Evolutionary conservation across 1,140 invertebrate species (phyloP).

Genomic region (Drosophila guanche): DNA sequence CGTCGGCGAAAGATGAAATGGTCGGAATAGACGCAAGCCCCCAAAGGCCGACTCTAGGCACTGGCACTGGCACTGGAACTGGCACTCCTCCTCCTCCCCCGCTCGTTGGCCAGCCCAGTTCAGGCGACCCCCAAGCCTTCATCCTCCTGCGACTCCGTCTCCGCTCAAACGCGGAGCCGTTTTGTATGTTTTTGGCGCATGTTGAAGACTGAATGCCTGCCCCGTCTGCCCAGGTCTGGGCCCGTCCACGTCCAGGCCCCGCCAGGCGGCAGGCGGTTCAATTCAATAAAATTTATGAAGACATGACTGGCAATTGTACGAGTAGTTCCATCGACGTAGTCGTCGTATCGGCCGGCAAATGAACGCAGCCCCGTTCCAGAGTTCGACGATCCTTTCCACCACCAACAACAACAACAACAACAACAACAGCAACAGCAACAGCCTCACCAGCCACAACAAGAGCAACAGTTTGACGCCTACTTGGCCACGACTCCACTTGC

Average conservation of each 20-base stretch:
- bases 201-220: slow-evolving; percentile 42
- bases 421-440: slow-evolving; percentile 9
- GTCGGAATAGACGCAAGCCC: slow-evolving; percentile 66
- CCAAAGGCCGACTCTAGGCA: slow-evolving; percentile 14
- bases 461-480: slow-evolving; percentile 59
- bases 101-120: background rate
- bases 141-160: background rate
- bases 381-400: slow-evolving; percentile 55
- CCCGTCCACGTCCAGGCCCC: background rate
- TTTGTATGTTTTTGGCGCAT: slow-evolving; percentile 76
- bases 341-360: slow-evolving; percentile 8
- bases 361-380: slow-evolving; percentile 11
- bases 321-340: slow-evolving; percentile 48
- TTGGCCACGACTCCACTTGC: slow-evolving; percentile 24
- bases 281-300: slow-evolving; percentile 82
- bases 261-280: slow-evolving; percentile 43
- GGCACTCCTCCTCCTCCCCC: background rate
- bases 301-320: slow-evolving; percentile 78
- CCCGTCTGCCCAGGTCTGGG: background rate
- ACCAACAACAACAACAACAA: slow-evolving; percentile 1
- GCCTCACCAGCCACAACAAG: no score
- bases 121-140: slow-evolving; percentile 4
- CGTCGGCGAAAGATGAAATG: slow-evolving; percentile 81
- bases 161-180: slow-evolving; percentile 47
- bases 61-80: background rate